Conservation (phyloP, 1,140 invertebrate species). For the Listronotus oregonensis region DNA sequence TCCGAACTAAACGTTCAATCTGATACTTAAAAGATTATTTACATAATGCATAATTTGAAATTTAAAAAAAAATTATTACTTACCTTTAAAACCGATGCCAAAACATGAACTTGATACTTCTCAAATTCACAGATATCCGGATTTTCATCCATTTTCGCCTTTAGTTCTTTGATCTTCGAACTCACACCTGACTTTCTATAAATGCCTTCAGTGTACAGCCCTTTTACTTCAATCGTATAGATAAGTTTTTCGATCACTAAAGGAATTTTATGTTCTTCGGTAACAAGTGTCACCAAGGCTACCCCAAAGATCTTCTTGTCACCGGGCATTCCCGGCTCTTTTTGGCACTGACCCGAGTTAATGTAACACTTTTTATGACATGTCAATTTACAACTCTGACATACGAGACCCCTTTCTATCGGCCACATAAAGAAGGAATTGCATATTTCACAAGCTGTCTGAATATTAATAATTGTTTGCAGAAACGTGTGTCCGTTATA, state of each 20-base stretch:
- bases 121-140: conserved; percentile 73
- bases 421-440: conserved; percentile 94
- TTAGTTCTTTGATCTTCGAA: conserved; percentile 78
- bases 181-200: conserved; percentile 91
- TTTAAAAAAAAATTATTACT: conserved; percentile 4
- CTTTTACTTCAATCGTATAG: conserved; percentile 87
- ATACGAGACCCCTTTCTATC: conserved; percentile 84
- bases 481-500: conserved; percentile 85
- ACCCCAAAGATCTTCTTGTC: conserved; percentile 76
- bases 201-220: conserved; percentile 89
- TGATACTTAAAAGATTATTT: too few relatives aligned
- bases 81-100: conserved; percentile 85
- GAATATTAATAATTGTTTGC: conserved; percentile 91
- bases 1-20: too few relatives aligned
- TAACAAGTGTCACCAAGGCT: conserved; percentile 72
- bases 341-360: conserved; percentile 67
- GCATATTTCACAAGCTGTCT: conserved; percentile 95
- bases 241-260: conserved; percentile 85
- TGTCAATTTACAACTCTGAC: conserved; percentile 87
- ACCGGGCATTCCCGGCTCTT: conserved; percentile 61
- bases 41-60: too few relatives aligned
- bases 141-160: conserved; percentile 73
- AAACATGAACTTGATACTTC: conserved; percentile 81
- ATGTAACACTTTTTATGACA: conserved; percentile 93
- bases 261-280: conserved; percentile 78